A percentile compares a stretch with the other conserved stretches of the same genome.
phyloP scores from a whole-genome alignment of 2,113 vertebrate species.

The Morone chrysops region DNA sequence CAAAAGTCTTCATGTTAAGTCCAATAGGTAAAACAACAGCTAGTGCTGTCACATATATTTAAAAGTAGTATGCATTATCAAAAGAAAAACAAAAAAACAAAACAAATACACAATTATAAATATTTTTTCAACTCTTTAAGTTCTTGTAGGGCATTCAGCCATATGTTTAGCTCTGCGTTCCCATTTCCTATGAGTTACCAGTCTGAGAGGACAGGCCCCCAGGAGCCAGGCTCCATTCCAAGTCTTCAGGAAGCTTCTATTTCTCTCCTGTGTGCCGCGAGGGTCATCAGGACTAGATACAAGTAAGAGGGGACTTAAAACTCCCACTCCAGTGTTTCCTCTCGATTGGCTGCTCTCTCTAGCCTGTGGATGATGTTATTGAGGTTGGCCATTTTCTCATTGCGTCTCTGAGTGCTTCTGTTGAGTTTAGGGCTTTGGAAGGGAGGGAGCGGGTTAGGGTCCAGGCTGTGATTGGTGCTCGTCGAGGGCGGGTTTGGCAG shows the following conservation, averaged over 20 bases:
- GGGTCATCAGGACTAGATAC: constrained; percentile 42
- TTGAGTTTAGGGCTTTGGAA: constrained; percentile 88
- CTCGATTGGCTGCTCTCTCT: constrained; percentile 95
- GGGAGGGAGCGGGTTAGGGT: constrained; percentile 79
- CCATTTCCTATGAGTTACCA: constrained; percentile 55
- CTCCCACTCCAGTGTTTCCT: constrained; percentile 97
- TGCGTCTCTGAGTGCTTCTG: constrained; percentile 92
- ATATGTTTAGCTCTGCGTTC: constrained; percentile 54
- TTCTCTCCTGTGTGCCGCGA: constrained; percentile 43
- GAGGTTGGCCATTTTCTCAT: constrained; percentile 99
- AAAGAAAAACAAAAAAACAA: constrained; percentile 85
- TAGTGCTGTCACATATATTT: constrained; percentile 95
- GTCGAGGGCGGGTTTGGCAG: constrained; percentile 79
- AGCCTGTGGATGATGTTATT: constrained; percentile 99
- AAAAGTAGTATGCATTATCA: constrained; percentile 97
- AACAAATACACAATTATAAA: constrained; percentile 97
- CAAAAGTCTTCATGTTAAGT: constrained; percentile 92
- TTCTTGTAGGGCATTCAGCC: constrained; percentile 78
- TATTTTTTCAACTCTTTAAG: constrained; percentile 89
- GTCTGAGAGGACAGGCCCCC: constrained; percentile 54
- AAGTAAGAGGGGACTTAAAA: constrained; percentile 84
- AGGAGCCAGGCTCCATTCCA: constrained; percentile 66
- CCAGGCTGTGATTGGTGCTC: constrained; percentile 81
- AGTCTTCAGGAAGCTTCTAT: constrained; percentile 62
- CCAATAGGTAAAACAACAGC: constrained; percentile 95